Evolutionary conservation across 2,888 invertebrate species (phyloP).

Genomic region (Lumbricus terrestris): DNA sequence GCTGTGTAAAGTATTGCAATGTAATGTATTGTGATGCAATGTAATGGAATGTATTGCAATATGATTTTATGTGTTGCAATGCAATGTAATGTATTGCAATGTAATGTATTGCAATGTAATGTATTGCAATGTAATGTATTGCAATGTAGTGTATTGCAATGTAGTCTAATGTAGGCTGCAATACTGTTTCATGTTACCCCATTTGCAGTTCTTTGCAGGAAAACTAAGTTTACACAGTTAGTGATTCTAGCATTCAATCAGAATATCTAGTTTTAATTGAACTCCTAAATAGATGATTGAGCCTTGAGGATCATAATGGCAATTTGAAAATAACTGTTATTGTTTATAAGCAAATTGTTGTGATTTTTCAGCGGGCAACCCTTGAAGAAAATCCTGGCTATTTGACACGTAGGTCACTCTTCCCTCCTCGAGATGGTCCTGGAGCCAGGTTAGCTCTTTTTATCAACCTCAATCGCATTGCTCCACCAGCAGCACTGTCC

Average conservation of each 20-base stretch:
- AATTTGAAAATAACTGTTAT: background rate
- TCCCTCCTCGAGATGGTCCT: conserved; percentile 14
- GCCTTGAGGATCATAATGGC: background rate
- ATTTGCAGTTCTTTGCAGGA: too few relatives aligned
- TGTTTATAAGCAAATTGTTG: background rate
- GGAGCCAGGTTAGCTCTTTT: conserved; percentile 12
- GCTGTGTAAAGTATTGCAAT: too few relatives aligned
- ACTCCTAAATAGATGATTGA: background rate
- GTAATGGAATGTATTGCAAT: too few relatives aligned
- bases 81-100: too few relatives aligned
- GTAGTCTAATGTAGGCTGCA: too few relatives aligned
- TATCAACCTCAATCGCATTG: background rate
- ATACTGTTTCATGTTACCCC: too few relatives aligned
- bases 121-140: too few relatives aligned
- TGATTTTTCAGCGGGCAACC: conserved; percentile 42
- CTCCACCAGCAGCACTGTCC: background rate
- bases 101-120: too few relatives aligned
- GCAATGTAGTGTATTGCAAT: too few relatives aligned
- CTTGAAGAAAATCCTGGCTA: conserved; percentile 42
- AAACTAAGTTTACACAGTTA: too few relatives aligned
- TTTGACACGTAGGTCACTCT: background rate
- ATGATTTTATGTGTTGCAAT: too few relatives aligned
- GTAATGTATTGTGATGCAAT: too few relatives aligned
- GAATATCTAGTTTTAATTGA: background rate
- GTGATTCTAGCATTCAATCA: background rate